Evolutionary conservation across 37 sponge, comb jelly and placozoan species (phyloP).

Genomic region (Beroe forskalii): DNA sequence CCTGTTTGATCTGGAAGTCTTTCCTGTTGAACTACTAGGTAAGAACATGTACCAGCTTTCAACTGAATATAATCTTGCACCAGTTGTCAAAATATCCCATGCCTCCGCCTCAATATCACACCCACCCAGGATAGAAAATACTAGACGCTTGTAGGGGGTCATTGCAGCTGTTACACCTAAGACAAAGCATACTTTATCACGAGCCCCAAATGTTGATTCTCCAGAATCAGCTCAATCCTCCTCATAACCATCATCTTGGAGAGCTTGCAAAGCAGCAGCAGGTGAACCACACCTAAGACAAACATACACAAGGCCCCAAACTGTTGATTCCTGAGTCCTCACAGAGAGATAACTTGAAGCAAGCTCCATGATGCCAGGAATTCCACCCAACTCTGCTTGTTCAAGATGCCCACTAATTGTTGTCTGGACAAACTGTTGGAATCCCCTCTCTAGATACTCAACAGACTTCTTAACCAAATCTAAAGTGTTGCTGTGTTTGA

Average conservation of each 20-base stretch:
- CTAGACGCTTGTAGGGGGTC: conserved; percentile 88
- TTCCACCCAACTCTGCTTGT: conserved; percentile 83
- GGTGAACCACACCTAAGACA: conserved; percentile 93
- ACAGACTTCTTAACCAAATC: conserved; percentile 49
- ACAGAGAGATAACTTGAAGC: conserved; percentile 76
- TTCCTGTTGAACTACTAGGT: conserved; percentile 27
- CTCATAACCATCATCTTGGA: conserved; percentile 64
- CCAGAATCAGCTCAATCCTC: conserved; percentile 39
- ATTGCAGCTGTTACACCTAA: conserved; percentile 57
- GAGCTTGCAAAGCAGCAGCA: conserved; percentile 73
- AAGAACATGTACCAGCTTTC: conserved; percentile 72
- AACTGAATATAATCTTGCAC: conserved; percentile 98
- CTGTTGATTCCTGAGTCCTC: conserved; percentile 64
- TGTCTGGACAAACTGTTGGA: conserved; percentile 74
- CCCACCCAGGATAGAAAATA: conserved; percentile 83
- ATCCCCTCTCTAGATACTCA: conserved; percentile 69
- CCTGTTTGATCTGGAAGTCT: conserved; percentile 39
- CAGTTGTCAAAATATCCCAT: conserved; percentile 80
- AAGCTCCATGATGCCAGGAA: conserved; percentile 78
- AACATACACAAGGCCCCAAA: conserved; percentile 90
- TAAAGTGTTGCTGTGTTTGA: conserved; percentile 39
- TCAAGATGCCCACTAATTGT: conserved; percentile 73
- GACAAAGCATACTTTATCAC: background rate
- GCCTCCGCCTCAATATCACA: conserved; percentile 75
- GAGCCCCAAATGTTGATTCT: conserved; percentile 19